phyloP scores from a whole-genome alignment of 2,888 invertebrate species.

The Biston betularia region DNA sequence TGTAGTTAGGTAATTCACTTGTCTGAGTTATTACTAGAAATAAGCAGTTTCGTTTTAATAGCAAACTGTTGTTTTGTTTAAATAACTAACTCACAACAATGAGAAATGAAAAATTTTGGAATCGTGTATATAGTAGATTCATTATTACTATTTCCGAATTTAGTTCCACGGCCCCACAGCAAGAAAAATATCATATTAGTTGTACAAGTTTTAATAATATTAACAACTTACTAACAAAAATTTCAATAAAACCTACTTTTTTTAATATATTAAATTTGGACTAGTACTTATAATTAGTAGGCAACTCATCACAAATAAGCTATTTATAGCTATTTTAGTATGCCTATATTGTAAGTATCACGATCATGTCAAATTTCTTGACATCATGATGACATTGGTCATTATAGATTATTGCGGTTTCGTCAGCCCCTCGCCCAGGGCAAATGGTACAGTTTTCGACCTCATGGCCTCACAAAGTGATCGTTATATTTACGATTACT shows the following conservation, averaged over 20 bases:
- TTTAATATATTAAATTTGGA: too few species aligned
- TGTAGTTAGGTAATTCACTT: conserved; percentile 13
- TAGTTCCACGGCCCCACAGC: too few species aligned
- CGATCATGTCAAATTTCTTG: neutral
- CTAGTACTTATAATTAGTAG: neutral
- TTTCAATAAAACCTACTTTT: too few species aligned
- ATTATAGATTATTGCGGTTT: conserved; percentile 27
- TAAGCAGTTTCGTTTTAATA: neutral
- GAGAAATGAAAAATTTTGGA: too few species aligned
- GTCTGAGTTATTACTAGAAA: neutral
- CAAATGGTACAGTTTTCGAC: conserved; percentile 21
- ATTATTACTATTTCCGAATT: too few species aligned
- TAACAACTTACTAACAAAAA: too few species aligned
- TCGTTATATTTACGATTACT: conserved; percentile 12
- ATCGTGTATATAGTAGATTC: too few species aligned
- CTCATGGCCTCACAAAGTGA: conserved; percentile 10
- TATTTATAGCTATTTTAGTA: too few species aligned
- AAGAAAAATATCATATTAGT: too few species aligned
- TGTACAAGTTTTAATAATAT: too few species aligned
- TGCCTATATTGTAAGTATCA: neutral
- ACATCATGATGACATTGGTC: conserved; percentile 15
- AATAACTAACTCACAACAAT: neutral
- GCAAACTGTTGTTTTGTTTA: neutral
- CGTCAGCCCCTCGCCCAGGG: conserved; percentile 36
- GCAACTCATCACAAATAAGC: too few species aligned